Evolutionary conservation across 2,888 invertebrate species (phyloP).

Genomic region (Gortyna flavago): DNA sequence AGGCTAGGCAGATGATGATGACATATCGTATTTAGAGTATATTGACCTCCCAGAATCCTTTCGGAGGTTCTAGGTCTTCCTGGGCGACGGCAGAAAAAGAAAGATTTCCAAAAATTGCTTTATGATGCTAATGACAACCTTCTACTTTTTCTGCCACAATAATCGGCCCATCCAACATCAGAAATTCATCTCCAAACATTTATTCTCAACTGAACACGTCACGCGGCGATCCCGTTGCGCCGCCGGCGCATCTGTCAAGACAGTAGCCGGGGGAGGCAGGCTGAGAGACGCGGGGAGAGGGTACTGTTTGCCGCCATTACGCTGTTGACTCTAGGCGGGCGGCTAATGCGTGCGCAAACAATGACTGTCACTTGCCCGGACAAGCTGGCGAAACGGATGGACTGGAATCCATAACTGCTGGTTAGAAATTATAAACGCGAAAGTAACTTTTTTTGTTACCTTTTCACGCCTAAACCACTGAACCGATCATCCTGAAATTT

Average conservation of each 20-base stretch:
- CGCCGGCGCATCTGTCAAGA: constrained; percentile 71
- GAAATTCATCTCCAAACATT: constrained; percentile 51
- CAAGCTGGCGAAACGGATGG: constrained; percentile 44
- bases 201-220: constrained; percentile 48
- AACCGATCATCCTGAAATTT: too few relatives aligned
- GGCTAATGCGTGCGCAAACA: constrained; percentile 89
- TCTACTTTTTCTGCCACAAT: neutral
- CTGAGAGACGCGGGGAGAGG: constrained; percentile 48
- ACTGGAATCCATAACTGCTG: constrained; percentile 41
- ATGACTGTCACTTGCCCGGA: constrained; percentile 55
- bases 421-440: too few relatives aligned
- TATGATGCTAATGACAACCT: neutral
- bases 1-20: too few relatives aligned
- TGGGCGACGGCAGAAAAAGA: too few relatives aligned
- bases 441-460: too few relatives aligned
- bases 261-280: constrained; percentile 69
- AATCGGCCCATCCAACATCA: constrained; percentile 28
- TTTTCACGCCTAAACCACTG: too few relatives aligned
- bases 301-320: constrained; percentile 87
- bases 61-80: neutral
- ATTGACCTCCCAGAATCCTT: neutral
- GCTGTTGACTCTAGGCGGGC: constrained; percentile 82
- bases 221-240: constrained; percentile 70
- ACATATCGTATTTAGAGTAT: neutral
- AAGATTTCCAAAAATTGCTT: neutral